phyloP scores from a whole-genome alignment of 2,113 vertebrate genomes.

The Cebidichthys violaceus region DNA sequence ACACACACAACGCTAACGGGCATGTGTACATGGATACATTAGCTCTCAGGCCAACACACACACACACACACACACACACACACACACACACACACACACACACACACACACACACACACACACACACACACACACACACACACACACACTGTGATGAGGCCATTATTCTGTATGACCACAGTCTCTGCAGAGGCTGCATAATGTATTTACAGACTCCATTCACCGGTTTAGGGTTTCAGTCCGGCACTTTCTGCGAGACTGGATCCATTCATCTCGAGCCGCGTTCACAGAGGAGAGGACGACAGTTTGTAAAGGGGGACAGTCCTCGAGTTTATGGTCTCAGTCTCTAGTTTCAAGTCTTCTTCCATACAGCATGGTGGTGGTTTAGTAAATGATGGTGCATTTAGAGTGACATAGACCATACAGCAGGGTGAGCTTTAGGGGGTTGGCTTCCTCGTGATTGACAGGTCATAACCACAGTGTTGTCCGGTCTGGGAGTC shows the following conservation, averaged over 20 bases:
- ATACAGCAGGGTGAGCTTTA: too few species aligned
- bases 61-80: too few species aligned
- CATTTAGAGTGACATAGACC: too few species aligned
- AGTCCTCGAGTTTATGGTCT: neutral
- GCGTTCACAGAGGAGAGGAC: neutral
- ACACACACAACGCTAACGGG: neutral
- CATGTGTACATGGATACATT: neutral
- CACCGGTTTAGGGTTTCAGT: constrained; percentile 17
- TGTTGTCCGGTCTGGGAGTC: too few species aligned
- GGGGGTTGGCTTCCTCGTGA: too few species aligned
- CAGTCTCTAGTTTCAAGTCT: too few species aligned
- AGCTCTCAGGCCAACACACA: neutral
- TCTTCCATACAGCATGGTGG: too few species aligned
- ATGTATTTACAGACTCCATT: constrained; percentile 1
- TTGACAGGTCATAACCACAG: too few species aligned
- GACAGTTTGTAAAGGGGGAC: neutral
- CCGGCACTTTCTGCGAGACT: neutral
- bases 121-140: constrained; percentile 9
- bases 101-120: too few species aligned
- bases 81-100: too few species aligned
- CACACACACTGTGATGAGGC: neutral
- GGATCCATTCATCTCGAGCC: neutral
- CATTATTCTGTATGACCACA: neutral
- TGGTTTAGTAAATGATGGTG: too few species aligned
- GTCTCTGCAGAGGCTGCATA: neutral